phyloP scores from a whole-genome alignment of 2,113 vertebrate genomes.

The Myiozetetes cayanensis region DNA sequence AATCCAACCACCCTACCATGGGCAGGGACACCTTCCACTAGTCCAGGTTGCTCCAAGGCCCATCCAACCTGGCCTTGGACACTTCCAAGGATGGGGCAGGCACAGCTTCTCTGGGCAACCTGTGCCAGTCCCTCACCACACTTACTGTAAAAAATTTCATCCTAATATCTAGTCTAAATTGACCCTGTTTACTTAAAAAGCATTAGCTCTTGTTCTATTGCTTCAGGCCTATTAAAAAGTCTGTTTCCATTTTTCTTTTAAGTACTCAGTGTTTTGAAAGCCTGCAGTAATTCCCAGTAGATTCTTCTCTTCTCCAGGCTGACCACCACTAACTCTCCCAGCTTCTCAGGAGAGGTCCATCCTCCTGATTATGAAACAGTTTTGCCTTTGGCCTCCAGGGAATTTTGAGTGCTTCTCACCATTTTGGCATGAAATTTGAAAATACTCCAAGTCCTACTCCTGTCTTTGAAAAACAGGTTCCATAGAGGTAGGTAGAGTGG shows the following conservation, averaged over 20 bases:
- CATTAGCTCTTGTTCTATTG: background rate
- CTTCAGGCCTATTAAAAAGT: background rate
- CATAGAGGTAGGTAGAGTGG: background rate
- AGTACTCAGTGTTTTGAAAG: background rate
- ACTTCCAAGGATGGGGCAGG: background rate
- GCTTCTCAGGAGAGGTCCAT: background rate
- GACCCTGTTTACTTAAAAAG: background rate
- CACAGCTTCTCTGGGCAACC: background rate
- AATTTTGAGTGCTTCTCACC: background rate
- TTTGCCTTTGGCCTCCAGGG: background rate
- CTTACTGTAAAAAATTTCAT: background rate
- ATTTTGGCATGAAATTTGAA: background rate
- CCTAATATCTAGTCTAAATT: background rate
- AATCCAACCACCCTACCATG: background rate
- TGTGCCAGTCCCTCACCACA: background rate
- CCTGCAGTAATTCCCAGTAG: background rate
- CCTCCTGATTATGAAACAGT: background rate
- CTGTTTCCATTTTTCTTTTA: background rate
- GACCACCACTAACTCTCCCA: background rate
- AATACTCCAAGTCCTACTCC: background rate
- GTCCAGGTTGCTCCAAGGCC: background rate
- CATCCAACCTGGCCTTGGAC: fast-evolving
- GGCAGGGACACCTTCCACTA: background rate
- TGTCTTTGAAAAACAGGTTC: background rate
- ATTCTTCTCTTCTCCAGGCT: background rate